A percentile compares a stretch with the other conserved stretches of the same genome.
phyloP scores from a whole-genome alignment of 2,888 invertebrate genomes.

The Rhodophaea formosa region DNA sequence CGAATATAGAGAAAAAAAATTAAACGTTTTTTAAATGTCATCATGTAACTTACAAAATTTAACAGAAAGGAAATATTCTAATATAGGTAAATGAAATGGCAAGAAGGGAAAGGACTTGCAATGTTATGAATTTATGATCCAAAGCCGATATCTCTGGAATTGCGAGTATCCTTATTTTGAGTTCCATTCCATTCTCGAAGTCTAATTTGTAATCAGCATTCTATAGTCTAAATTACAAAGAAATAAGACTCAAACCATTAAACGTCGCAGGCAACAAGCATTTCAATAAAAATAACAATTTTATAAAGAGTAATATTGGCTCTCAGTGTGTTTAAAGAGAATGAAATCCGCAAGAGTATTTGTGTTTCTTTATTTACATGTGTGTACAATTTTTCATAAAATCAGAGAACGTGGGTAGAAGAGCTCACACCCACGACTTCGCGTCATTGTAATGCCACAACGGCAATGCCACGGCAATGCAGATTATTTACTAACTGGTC shows the following conservation, averaged over 20 bases:
- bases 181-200: not conserved
- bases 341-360: not conserved
- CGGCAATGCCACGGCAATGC: slow-evolving; percentile 28
- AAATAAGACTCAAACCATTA: not conserved
- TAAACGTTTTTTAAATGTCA: too few species aligned
- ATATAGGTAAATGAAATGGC: too few species aligned
- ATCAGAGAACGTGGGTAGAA: slow-evolving; percentile 34
- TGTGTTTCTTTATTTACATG: slow-evolving; percentile 24
- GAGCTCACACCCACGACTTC: slow-evolving; percentile 33
- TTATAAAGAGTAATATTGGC: too few species aligned
- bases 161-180: not conserved
- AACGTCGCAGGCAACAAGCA: not conserved
- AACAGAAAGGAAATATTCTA: too few species aligned
- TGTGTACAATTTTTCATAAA: slow-evolving; percentile 31
- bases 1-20: too few species aligned
- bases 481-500: slow-evolving; percentile 27
- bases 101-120: not conserved
- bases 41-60: too few species aligned
- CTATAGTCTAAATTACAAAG: not conserved
- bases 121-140: not conserved
- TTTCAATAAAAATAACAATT: not conserved
- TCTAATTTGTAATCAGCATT: not conserved
- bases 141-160: not conserved
- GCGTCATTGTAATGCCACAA: slow-evolving; percentile 34
- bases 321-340: too few species aligned